These are phyloP conservation scores for Drosophila cardini DNA, from an alignment of 1,140 invertebrate species.

Conservation along the genomic window DNA sequence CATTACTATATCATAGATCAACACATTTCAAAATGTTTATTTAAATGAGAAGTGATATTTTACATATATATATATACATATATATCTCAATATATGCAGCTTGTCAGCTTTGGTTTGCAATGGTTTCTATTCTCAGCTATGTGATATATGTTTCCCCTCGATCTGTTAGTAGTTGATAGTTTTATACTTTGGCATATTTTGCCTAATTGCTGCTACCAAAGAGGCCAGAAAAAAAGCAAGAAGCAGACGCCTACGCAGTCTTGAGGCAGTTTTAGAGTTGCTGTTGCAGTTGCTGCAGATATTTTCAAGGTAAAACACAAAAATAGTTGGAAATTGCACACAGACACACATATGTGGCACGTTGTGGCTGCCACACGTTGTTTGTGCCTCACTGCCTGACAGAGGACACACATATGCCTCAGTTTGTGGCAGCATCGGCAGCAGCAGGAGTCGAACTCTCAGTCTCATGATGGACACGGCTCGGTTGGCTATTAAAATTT, in stretches of 20 bases:
- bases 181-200: slow-evolving; percentile 14
- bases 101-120: slow-evolving; percentile 1
- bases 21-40: not conserved
- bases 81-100: not conserved
- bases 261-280: not conserved
- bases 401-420: slow-evolving; percentile 50
- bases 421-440: slow-evolving; percentile 17
- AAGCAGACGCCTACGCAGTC: slow-evolving; percentile 5
- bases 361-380: not conserved
- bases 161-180: slow-evolving; percentile 13
- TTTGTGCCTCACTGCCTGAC: slow-evolving; percentile 28
- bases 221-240: not conserved
- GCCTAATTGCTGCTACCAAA: slow-evolving; percentile 10
- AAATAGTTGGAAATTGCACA: slow-evolving; percentile 58
- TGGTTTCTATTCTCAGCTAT: slow-evolving; percentile 10
- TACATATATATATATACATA: not conserved
- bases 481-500: slow-evolving; percentile 82
- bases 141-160: not conserved
- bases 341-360: slow-evolving; percentile 50
- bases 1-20: not conserved
- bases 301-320: slow-evolving; percentile 79
- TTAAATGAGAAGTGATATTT: not conserved
- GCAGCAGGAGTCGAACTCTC: slow-evolving; percentile 51
- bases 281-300: slow-evolving; percentile 50
- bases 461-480: slow-evolving; percentile 63